These are phyloP conservation scores for Orthonevra nobilis DNA, from an alignment of 2,888 invertebrate species.

Conservation along the genomic window DNA sequence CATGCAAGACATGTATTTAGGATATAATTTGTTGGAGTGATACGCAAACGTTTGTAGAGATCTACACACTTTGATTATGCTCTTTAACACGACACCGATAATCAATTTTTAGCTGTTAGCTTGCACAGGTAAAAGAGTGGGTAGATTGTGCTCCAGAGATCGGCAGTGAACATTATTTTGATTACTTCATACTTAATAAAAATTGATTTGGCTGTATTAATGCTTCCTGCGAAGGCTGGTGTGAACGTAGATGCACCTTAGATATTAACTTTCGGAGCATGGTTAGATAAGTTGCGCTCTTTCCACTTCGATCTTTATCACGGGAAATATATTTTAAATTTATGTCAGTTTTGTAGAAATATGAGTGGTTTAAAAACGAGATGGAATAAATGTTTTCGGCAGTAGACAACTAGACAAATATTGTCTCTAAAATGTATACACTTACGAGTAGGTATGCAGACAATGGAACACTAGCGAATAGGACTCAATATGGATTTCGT, in stretches of 20 bases:
- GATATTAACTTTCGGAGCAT: too few species aligned
- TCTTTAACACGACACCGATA: constrained; percentile 62
- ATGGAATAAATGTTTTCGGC: too few species aligned
- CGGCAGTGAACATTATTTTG: neutral
- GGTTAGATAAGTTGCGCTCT: too few species aligned
- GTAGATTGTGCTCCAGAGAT: neutral
- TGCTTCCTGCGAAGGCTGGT: constrained; percentile 22
- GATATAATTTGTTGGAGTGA: constrained; percentile 65
- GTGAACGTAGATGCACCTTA: neutral
- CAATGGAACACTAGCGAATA: too few species aligned
- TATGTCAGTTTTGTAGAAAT: too few species aligned
- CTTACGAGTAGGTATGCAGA: too few species aligned
- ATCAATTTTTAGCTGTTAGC: constrained; percentile 47
- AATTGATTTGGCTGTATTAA: constrained; percentile 28
- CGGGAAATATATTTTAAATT: too few species aligned
- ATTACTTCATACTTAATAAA: constrained; percentile 8
- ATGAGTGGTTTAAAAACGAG: too few species aligned
- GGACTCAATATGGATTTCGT: too few species aligned
- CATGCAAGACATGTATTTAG: constrained; percentile 65
- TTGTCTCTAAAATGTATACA: too few species aligned
- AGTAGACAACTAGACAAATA: too few species aligned
- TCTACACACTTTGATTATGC: constrained; percentile 60
- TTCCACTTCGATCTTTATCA: too few species aligned
- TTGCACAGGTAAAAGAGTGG: constrained; percentile 12
- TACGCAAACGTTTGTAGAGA: constrained; percentile 46